Base-by-base conservation (phyloP, 2,113 vertebrate genomes). In the Pholis gunnellus region DNA sequence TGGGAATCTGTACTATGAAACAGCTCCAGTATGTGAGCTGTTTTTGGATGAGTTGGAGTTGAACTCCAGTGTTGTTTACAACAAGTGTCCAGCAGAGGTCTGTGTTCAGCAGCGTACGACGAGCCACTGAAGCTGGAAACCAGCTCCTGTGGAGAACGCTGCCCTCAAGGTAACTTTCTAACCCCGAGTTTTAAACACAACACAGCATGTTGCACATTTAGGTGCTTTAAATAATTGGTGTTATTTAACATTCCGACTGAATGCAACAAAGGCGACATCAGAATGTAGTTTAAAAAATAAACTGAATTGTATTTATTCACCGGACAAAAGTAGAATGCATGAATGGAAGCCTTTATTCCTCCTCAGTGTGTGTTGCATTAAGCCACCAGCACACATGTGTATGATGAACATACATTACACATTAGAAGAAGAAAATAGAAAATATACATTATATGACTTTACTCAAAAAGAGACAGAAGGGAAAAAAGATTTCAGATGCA, bases 51-150 rank as follows among this genome's bases (percentile, higher is more conserved):
- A 20, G 22, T 36, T 36, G 1, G 34, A 17, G 52, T 1, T 1
- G 27, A 44, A 3, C 7, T 9, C 15, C 0, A 15, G 6, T 44
- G 74, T 15, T 59, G 77, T 57, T 86, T 83, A 29, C 84, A 78
- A 0, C 5, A 2, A 68, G 31, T 6, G 1, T 4, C 81, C 93
- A 84, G 75, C 80, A 92, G 93, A 91, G 79, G 87, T 46, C 89
- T n/a, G 85, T 88, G 84, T 92, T 87, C 22, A 82, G 86, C 90
- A 74, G 71, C 2, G 11, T 34, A 87, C 74, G 25, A 38, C 14
- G 44, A 46, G n/a, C 63, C n/a, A 22, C 56, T 13, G 29, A 48
- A 72, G 76, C 76, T 38, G 38, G 42, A 70, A 36, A 46, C 50
- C 61, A 9, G 14, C 52, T 4, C 27, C 14, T 50, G 64, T 61